A percentile compares a stretch with the other conserved stretches of the same genome.
These are phyloP conservation scores for Acridotheres tristis DNA, from an alignment of 2,797 vertebrate genomes.

Conservation along the genomic window DNA sequence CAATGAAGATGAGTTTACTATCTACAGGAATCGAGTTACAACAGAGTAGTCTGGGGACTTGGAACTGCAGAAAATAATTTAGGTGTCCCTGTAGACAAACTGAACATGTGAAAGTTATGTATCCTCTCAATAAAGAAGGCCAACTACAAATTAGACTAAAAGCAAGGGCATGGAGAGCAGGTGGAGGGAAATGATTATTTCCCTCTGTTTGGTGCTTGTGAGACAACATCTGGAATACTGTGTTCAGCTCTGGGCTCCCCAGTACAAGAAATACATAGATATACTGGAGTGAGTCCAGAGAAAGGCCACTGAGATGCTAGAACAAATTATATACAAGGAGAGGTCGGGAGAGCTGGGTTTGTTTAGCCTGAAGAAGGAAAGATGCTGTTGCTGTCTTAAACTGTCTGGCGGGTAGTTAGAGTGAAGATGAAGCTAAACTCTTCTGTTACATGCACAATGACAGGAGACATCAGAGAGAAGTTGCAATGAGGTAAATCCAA, in stretches of 20 bases:
- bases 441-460: background rate
- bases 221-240: background rate
- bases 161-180: background rate
- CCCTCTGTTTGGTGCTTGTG: background rate
- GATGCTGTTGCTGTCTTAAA: background rate
- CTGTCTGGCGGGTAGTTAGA: background rate
- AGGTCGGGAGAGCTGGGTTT: background rate
- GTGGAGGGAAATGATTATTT: background rate
- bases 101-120: background rate
- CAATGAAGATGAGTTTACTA: background rate
- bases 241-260: background rate
- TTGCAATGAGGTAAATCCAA: background rate
- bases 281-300: background rate
- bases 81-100: background rate
- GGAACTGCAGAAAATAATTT: background rate
- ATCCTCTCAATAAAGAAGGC: background rate
- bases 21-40: background rate
- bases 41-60: background rate
- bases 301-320: background rate
- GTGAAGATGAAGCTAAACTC: background rate
- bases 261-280: background rate
- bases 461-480: background rate
- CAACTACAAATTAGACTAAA: background rate
- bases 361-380: background rate
- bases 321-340: background rate